Evolutionary conservation across 2,797 vertebrate genomes (phyloP).

Genomic region (Gila robusta): DNA sequence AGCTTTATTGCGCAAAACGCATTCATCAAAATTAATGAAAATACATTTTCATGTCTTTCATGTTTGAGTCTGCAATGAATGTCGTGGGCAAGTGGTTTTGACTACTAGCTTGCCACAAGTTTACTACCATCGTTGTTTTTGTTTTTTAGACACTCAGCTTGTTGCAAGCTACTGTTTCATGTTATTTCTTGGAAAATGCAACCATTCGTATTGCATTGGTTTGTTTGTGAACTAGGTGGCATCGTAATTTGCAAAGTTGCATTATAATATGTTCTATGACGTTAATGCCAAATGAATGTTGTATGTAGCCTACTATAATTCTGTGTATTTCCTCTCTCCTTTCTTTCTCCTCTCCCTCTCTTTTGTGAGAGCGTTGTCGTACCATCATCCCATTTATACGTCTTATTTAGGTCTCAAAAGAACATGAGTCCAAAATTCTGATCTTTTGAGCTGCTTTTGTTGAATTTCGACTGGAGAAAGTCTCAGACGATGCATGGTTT

Average conservation of each 20-base stretch:
- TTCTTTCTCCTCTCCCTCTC: constrained; percentile 65
- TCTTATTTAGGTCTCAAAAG: constrained; percentile 77
- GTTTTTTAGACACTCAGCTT: neutral
- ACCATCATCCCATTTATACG: constrained; percentile 78
- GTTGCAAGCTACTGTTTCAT: neutral
- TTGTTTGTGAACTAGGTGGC: neutral
- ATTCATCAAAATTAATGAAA: constrained; percentile 59
- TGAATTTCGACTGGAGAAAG: neutral
- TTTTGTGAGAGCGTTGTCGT: constrained; percentile 73
- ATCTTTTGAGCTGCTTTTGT: constrained; percentile 41
- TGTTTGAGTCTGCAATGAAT: constrained; percentile 35
- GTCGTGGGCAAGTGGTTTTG: neutral
- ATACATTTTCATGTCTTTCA: constrained; percentile 57
- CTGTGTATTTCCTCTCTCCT: constrained; percentile 62
- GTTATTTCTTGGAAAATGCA: neutral
- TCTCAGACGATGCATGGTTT: neutral
- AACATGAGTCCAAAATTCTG: constrained; percentile 50
- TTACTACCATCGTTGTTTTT: neutral
- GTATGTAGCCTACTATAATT: no score
- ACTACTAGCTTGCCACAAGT: neutral
- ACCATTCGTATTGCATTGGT: neutral
- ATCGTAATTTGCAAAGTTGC: neutral
- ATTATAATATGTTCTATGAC: neutral
- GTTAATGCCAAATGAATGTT: neutral
- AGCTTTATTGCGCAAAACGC: constrained; percentile 69